Base-by-base conservation (phyloP, 2,113 vertebrate species). In the Chionis minor region DNA sequence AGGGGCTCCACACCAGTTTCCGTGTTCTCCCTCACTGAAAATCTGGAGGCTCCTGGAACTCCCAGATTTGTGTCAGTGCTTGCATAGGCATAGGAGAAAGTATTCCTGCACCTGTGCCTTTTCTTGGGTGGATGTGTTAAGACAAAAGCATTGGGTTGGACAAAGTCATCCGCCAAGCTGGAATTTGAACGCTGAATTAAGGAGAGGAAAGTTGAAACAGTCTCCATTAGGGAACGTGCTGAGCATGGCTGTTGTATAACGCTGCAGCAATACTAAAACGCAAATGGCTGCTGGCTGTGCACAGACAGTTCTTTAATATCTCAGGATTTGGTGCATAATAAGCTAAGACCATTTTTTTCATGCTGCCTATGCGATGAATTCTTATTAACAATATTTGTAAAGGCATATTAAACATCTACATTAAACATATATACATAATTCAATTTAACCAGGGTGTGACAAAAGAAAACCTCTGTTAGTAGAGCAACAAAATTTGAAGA, bases 281-380 rank as follows among this genome's bases (percentile, higher is more conserved):
- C 92, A 97, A 96, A 96, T 96, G 93, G 93, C 93, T 96, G 96
- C 93, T 94, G 90, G 87, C 92, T 88, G 40, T 77, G 94, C 87
- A 26, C 90, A 77, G 81, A 20, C 91, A 84, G 73, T 35, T 66
- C 93, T 86, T 88, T 55, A 90, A 5, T 80, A 87, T 38, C 86
- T 59, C 61, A 72, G 49, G 30, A 65, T 93, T 90, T 88, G 66
- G 33, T 90, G 58, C 71, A n/a, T 82, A 62, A 51, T 70, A 85
- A 78, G n/a, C 89, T 91, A 21, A 71, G 80, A 67, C 28, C 24
- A 20, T 89, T 94, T 80, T 80, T 73, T 51, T 71, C 42, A 24
- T 85, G 49, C 70, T 45, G 38, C 49, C 27, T 72, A 8, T 77
- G 19, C 2, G 2, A 14, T 80, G 66, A 77, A 62, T 80, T 88